phyloP scores from a whole-genome alignment of 2,797 vertebrate species.

The Gambusia yucatana region DNA sequence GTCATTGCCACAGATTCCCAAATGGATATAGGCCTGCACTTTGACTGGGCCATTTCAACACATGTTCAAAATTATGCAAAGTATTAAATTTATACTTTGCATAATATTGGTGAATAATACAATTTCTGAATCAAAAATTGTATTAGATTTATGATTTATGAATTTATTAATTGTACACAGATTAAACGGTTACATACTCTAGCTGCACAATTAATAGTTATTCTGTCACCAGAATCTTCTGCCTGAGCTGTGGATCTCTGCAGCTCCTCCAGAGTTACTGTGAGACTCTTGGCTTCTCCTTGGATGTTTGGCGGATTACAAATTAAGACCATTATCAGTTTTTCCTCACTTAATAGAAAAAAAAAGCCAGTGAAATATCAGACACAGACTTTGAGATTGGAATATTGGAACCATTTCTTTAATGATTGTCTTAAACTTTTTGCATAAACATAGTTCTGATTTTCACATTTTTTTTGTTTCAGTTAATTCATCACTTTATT shows the following conservation, averaged over 20 bases:
- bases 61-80: neutral
- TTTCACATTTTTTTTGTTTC: neutral
- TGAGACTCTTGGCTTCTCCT: neutral
- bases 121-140: too few relatives aligned
- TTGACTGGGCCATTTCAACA: neutral
- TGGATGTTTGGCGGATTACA: neutral
- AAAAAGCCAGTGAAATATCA: neutral
- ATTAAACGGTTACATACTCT: neutral
- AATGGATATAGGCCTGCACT: neutral
- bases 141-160: neutral
- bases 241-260: too few relatives aligned
- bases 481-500: constrained; percentile 32
- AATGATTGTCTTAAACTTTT: neutral
- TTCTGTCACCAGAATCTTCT: too few relatives aligned
- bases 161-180: neutral
- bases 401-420: neutral
- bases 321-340: neutral
- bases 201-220: neutral
- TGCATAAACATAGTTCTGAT: neutral
- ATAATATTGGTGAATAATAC: too few relatives aligned
- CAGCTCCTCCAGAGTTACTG: too few relatives aligned
- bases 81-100: neutral
- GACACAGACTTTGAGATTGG: neutral
- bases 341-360: neutral
- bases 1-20: neutral